Percentiles rank a stretch among this genome's conserved stretches.
These are phyloP conservation scores for Venustoraphidia nigricollis DNA, from an alignment of 2,888 invertebrate genomes.

Conservation along the genomic window DNA sequence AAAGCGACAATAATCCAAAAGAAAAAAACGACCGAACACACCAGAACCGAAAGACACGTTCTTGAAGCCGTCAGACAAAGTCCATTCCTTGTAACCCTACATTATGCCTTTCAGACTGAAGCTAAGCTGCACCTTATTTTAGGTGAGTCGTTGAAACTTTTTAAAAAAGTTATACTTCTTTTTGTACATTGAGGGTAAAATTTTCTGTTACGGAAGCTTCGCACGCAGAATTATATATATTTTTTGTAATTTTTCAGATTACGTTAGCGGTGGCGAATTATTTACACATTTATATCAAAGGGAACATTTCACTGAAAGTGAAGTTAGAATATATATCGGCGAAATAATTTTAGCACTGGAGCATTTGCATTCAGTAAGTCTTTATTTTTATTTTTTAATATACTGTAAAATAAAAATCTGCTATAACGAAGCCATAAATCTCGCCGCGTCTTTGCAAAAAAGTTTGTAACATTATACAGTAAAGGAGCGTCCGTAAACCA, in stretches of 20 bases:
- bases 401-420: too few species aligned
- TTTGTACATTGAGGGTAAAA: too few species aligned
- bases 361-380: conserved; percentile 76
- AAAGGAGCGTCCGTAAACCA: too few species aligned
- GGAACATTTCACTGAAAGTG: conserved; percentile 79
- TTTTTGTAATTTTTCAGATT: conserved; percentile 48
- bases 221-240: too few species aligned
- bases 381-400: neutral
- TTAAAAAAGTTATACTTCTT: too few species aligned
- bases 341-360: conserved; percentile 92
- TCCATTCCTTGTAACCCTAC: conserved; percentile 91
- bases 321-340: conserved; percentile 87
- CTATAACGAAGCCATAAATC: too few species aligned
- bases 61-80: conserved; percentile 87
- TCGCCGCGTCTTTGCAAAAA: too few species aligned
- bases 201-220: too few species aligned
- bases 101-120: conserved; percentile 97
- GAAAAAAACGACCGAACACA: conserved; percentile 92
- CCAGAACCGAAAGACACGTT: conserved; percentile 91
- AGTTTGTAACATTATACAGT: too few species aligned
- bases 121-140: conserved; percentile 91
- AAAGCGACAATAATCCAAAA: conserved; percentile 90
- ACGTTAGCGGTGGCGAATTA: conserved; percentile 91
- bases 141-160: conserved; percentile 44
- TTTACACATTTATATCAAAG: conserved; percentile 93